These are phyloP conservation scores for Netelia virgata DNA, from an alignment of 2,888 invertebrate genomes.

Conservation along the genomic window DNA sequence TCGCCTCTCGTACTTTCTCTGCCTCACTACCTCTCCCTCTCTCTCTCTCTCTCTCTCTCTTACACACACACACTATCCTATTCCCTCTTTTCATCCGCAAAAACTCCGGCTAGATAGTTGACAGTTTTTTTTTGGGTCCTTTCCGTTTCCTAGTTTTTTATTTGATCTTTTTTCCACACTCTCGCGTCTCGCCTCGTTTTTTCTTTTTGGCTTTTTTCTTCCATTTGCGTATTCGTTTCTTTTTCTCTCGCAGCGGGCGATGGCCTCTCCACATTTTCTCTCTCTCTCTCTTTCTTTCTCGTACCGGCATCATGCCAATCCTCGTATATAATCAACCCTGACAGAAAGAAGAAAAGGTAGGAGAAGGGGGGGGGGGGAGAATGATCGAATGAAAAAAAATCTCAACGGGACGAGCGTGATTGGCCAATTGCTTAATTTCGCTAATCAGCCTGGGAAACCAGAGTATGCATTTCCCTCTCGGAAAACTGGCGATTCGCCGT, in stretches of 20 bases:
- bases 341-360: background rate
- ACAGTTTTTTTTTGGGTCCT: constrained; percentile 13
- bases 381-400: constrained; percentile 14
- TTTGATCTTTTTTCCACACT: constrained; percentile 18
- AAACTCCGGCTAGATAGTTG: constrained; percentile 1
- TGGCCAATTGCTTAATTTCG: constrained; percentile 47
- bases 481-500: constrained; percentile 2
- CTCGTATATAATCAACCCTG: constrained; percentile 8
- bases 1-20: constrained; percentile 43
- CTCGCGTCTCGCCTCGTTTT: constrained; percentile 28
- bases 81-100: constrained; percentile 6
- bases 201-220: constrained; percentile 15
- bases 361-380: background rate
- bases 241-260: constrained; percentile 7
- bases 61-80: background rate
- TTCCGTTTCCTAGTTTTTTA: constrained; percentile 19
- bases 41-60: background rate
- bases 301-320: background rate
- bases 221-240: background rate
- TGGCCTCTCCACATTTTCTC: constrained; percentile 8
- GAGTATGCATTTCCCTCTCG: constrained; percentile 19
- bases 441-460: constrained; percentile 36
- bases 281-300: constrained; percentile 16
- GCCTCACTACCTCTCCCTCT: constrained; percentile 5
- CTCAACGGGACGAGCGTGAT: constrained; percentile 37